Percentiles rank a stretch among this genome's conserved stretches.
Evolutionary conservation across 2,888 invertebrate species (phyloP).

Genomic region (Tinea trinotella): DNA sequence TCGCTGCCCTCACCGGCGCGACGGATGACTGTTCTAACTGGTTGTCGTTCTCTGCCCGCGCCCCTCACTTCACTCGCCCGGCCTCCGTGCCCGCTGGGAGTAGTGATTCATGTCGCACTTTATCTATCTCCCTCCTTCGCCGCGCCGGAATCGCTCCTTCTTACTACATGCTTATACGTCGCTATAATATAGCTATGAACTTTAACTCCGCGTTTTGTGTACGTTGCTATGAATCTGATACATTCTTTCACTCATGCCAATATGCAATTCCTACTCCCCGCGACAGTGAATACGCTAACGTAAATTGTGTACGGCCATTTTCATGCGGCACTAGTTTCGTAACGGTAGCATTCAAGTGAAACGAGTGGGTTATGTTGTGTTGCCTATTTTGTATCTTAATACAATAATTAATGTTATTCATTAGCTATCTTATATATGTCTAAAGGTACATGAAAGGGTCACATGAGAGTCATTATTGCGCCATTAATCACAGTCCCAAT

Average conservation of each 20-base stretch:
- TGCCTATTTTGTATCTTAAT: conserved; percentile 10
- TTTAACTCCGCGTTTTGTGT: conserved; percentile 42
- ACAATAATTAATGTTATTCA: neutral
- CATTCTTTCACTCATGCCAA: neutral
- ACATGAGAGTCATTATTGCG: too few relatives aligned
- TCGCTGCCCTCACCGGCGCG: conserved; percentile 46
- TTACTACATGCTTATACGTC: conserved; percentile 49
- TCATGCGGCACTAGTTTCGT: conserved; percentile 68
- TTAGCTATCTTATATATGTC: too few relatives aligned
- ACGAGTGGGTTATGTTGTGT: conserved; percentile 61
- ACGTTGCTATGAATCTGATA: neutral
- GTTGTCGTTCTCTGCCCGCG: conserved; percentile 32
- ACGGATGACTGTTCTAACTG: conserved; percentile 57
- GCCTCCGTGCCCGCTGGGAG: conserved; percentile 34
- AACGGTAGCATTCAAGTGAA: conserved; percentile 69
- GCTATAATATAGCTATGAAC: conserved; percentile 54
- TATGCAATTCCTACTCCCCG: neutral
- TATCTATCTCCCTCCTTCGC: conserved; percentile 71
- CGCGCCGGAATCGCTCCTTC: conserved; percentile 70
- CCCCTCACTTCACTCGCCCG: conserved; percentile 13
- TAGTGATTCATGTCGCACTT: conserved; percentile 72
- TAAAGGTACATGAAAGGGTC: too few relatives aligned
- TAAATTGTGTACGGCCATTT: conserved; percentile 30
- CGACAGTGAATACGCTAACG: neutral
- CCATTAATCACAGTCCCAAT: too few relatives aligned